Evolutionary conservation across 2,888 invertebrate species (phyloP).

Genomic region (Syritta pipiens): DNA sequence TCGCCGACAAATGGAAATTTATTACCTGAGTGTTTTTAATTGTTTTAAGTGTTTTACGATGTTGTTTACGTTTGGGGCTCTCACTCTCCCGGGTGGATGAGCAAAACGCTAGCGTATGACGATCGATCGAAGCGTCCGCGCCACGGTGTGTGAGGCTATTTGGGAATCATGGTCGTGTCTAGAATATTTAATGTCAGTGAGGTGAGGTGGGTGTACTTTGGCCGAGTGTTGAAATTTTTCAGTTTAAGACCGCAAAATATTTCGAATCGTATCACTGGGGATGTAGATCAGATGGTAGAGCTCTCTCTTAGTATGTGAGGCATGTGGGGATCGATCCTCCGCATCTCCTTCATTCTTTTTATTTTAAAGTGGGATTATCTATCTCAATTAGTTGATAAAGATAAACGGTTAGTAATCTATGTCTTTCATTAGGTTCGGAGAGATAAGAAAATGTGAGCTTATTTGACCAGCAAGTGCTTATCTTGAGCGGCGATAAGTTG

Average conservation of each 20-base stretch:
- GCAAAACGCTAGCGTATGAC: not conserved
- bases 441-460: no score
- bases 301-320: conserved; percentile 61
- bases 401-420: no score
- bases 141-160: conserved; percentile 33
- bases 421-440: no score
- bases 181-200: conserved; percentile 23
- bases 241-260: conserved; percentile 1
- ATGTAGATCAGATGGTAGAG: conserved; percentile 67
- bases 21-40: conserved; percentile 77
- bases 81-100: no score
- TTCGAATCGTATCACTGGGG: conserved; percentile 31
- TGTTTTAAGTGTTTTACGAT: conserved; percentile 77
- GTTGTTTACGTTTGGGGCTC: conserved; percentile 41
- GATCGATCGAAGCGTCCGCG: not conserved
- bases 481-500: no score
- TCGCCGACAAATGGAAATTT: conserved; percentile 72
- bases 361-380: no score
- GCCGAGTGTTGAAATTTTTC: no score
- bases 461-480: no score
- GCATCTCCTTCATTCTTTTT: conserved; percentile 46
- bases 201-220: not conserved
- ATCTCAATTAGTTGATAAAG: no score
- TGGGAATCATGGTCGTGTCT: conserved; percentile 28
- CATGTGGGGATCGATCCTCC: conserved; percentile 59